Conservation (phyloP, 2,797 vertebrate species). For the Tenualosa ilisha region DNA sequence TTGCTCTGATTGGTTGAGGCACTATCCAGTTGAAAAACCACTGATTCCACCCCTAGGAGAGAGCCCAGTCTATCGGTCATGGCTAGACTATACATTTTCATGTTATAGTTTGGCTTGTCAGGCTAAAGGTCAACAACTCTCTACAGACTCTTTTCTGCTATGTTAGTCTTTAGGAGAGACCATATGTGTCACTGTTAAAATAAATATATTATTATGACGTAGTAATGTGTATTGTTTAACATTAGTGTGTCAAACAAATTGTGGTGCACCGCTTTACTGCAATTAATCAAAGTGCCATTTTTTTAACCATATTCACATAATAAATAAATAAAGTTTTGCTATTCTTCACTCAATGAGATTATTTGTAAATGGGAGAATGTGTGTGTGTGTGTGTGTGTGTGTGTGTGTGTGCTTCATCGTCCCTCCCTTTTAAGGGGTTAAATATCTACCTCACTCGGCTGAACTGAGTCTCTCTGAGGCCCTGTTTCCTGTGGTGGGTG, state of each 20-base stretch:
- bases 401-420: background rate
- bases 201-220: background rate
- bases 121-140: no score
- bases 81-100: no score
- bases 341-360: background rate
- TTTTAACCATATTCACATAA: background rate
- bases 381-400: background rate
- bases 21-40: no score
- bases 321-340: background rate
- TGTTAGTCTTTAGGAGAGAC: background rate
- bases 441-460: background rate
- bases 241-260: background rate
- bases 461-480: conserved; percentile 20
- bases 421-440: background rate
- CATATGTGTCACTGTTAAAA: background rate
- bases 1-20: no score
- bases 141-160: background rate
- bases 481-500: conserved; percentile 45
- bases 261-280: background rate
- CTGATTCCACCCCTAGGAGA: no score
- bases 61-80: no score
- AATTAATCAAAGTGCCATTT: background rate
- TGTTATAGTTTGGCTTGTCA: no score
- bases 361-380: background rate
- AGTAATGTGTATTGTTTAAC: background rate